Base-by-base conservation (phyloP, 2,797 vertebrate genomes). In the Artibeus jamaicensis region DNA sequence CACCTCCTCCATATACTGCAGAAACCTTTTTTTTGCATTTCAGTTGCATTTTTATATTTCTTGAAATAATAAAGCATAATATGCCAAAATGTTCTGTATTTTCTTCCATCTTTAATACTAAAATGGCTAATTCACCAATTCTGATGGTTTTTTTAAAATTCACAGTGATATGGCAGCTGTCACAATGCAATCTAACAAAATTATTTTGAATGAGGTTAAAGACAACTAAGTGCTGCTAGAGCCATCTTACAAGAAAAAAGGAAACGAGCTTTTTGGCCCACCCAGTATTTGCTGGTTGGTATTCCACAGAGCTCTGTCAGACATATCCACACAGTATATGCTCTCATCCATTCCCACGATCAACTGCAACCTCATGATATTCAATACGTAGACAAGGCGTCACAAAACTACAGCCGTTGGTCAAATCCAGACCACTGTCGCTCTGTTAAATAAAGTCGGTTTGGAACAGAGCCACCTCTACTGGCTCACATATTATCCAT, bases 311-410 rank as follows among this genome's bases (percentile, higher is more conserved):
- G 44, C n/a, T 53, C 81, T 46, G 2, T n/a, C 19, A 24, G 15
- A 44, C 3, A 2, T 0, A 34, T 6, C 22, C 37, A 78, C 39
- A 42, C 9, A 12, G 29, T 9, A 9, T 0, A 8, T 0, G 21
- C 50, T 57, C 42, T 37, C 42, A 50, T 18, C 46, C 26, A 68
- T 26, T 26, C 26, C 57, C 16, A 18, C 0, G 7, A 53, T 34
- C 44, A 34, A 82, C 24, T 21, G 19, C 12, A 46, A 6, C 59
- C 86, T 22, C 26, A 34, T 57, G 21, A 9, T 26, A 59, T 42
- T 21, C 46, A 44, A 32, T 14, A 34, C 16, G 8, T n/a, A 81
- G 22, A 44, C 26, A 1, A 32, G 79, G 74, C 19, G 3, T 48
- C 26, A 11, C 46, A 67, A 68, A 37, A 46, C 21, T 39, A 18